Evolutionary conservation across 2,888 invertebrate genomes (phyloP).

Genomic region (Agrilus biguttatus): DNA sequence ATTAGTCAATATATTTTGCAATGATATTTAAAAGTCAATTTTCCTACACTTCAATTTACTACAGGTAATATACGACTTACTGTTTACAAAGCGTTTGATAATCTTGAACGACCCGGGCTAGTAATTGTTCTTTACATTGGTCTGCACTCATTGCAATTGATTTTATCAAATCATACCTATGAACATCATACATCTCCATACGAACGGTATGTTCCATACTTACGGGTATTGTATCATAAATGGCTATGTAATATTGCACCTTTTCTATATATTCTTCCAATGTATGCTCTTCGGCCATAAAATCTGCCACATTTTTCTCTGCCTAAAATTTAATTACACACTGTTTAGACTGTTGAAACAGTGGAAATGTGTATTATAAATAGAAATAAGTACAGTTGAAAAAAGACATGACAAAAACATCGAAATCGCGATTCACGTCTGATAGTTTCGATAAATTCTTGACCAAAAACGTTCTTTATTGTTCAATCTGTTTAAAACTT

Average conservation of each 20-base stretch:
- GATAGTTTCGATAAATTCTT: no score
- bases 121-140: conserved; percentile 50
- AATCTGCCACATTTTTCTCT: conserved; percentile 46
- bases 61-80: conserved; percentile 33
- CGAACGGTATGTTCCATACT: conserved; percentile 49
- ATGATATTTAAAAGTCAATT: no score
- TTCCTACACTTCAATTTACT: no score
- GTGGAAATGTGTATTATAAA: background rate
- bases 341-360: background rate
- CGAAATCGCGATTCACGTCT: no score
- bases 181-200: conserved; percentile 75
- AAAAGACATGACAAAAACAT: no score
- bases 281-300: conserved; percentile 48
- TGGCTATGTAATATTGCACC: conserved; percentile 45
- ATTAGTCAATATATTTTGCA: no score
- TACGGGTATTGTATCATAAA: conserved; percentile 45
- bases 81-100: conserved; percentile 65
- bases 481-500: no score
- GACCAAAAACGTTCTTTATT: no score
- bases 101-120: conserved; percentile 62
- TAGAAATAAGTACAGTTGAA: background rate
- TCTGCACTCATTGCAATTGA: conserved; percentile 55
- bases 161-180: conserved; percentile 62
- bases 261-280: conserved; percentile 50
- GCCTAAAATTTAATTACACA: conserved; percentile 30